Evolutionary conservation across 2,797 vertebrate species (phyloP).

Genomic region (Graptemys geographica): DNA sequence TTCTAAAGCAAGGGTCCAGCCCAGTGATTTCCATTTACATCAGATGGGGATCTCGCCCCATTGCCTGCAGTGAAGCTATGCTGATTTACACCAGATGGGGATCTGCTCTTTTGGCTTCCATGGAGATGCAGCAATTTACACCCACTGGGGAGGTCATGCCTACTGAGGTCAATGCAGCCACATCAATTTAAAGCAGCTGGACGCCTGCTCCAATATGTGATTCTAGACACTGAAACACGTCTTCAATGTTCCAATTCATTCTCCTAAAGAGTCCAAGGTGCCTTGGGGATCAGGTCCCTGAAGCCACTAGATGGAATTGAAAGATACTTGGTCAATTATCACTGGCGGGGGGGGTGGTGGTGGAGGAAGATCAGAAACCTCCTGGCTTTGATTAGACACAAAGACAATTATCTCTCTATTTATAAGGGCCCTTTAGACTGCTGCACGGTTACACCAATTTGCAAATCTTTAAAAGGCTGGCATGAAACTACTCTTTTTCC

Average conservation of each 20-base stretch:
- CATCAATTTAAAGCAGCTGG: background rate
- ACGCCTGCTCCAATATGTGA: background rate
- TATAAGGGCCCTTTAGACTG: background rate
- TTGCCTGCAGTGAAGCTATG: too few species aligned
- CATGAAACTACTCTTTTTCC: background rate
- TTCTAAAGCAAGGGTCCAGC: background rate
- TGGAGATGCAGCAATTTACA: background rate
- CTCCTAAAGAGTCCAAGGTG: background rate
- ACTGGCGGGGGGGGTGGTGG: fast-evolving
- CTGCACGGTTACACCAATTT: background rate
- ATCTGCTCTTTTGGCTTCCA: too few species aligned
- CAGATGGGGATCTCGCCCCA: too few species aligned
- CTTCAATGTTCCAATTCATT: background rate
- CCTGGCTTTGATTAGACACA: background rate
- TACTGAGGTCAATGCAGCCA: background rate
- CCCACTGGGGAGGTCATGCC: background rate
- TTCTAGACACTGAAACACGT: background rate
- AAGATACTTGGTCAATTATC: background rate
- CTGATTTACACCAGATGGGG: too few species aligned
- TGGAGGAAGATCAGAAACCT: background rate
- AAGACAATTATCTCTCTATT: background rate
- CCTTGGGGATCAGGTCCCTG: background rate
- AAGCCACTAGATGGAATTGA: background rate
- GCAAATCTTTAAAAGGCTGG: background rate
- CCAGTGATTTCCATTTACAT: background rate